phyloP scores from a whole-genome alignment of 2,888 invertebrate genomes.

The Meteorus colon region DNA sequence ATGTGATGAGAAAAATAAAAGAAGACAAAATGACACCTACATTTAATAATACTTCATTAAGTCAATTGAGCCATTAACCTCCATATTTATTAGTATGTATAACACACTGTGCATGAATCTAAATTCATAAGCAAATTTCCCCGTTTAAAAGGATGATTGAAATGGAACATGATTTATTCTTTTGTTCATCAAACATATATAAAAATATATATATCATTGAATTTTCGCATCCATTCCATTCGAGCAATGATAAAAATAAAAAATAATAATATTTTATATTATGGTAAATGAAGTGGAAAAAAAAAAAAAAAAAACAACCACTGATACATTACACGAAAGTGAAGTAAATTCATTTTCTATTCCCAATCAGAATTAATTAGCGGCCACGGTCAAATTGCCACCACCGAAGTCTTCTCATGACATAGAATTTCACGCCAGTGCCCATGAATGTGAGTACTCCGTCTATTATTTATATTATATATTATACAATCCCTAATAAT shows the following conservation, averaged over 20 bases:
- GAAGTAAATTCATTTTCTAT: not conserved
- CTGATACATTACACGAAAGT: not conserved
- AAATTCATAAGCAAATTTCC: too few relatives aligned
- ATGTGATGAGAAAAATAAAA: too few relatives aligned
- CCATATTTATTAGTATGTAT: constrained; percentile 13
- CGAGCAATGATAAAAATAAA: too few relatives aligned
- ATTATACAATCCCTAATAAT: too few relatives aligned
- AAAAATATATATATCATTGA: too few relatives aligned
- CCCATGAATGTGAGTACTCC: constrained; percentile 12
- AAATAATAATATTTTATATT: too few relatives aligned
- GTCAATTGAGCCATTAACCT: not conserved
- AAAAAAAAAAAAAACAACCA: not conserved
- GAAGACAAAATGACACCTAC: too few relatives aligned
- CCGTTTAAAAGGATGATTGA: too few relatives aligned
- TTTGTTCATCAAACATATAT: too few relatives aligned
- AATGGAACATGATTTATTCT: too few relatives aligned
- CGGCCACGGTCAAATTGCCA: not conserved
- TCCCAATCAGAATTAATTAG: not conserved
- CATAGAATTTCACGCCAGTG: not conserved
- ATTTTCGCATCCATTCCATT: too few relatives aligned
- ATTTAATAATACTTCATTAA: constrained; percentile 17
- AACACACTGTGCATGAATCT: constrained; percentile 33
- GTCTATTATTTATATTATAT: not conserved
- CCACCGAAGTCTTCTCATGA: not conserved
- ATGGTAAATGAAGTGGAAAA: not conserved